Evolutionary conservation across 1,140 invertebrate species (phyloP).

Genomic region (Nautilus pompilius): DNA sequence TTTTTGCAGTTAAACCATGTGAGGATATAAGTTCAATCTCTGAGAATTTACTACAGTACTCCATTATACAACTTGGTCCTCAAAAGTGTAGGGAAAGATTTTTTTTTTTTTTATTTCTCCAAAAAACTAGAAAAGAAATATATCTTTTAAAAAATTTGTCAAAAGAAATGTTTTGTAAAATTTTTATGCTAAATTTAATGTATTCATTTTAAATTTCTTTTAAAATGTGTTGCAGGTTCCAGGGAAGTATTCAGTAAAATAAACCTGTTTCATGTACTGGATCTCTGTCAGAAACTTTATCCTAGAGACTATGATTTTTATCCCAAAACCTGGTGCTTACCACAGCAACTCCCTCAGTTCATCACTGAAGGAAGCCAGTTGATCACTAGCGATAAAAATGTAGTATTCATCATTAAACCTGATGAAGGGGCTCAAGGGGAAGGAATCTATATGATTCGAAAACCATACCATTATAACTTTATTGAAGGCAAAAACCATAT

Average conservation of each 20-base stretch:
- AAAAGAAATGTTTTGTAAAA: not conserved
- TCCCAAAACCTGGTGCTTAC: conserved; percentile 59
- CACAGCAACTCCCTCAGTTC: conserved; percentile 56
- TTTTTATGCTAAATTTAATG: not conserved
- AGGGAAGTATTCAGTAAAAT: conserved; percentile 57
- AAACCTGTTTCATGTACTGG: conserved; percentile 54
- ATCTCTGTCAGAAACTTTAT: conserved; percentile 56
- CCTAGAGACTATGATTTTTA: conserved; percentile 59
- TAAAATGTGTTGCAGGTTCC: conserved; percentile 48
- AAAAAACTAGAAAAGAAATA: not conserved
- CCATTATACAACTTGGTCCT: too few relatives aligned
- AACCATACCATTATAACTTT: conserved; percentile 45
- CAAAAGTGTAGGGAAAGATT: too few relatives aligned
- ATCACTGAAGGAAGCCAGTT: conserved; percentile 27
- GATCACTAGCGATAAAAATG: conserved; percentile 26
- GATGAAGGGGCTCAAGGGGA: conserved; percentile 59
- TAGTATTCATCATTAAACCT: conserved; percentile 59
- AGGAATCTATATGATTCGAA: conserved; percentile 58
- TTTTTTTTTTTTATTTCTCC: not conserved
- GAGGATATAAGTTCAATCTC: too few relatives aligned
- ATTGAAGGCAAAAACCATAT: conserved; percentile 40
- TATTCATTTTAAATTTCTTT: not conserved
- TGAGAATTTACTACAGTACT: too few relatives aligned
- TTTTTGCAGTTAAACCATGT: too few relatives aligned
- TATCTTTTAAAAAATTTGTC: not conserved